Evolutionary conservation across 2,797 vertebrate genomes (phyloP).

Genomic region (Chloroceryle inda): DNA sequence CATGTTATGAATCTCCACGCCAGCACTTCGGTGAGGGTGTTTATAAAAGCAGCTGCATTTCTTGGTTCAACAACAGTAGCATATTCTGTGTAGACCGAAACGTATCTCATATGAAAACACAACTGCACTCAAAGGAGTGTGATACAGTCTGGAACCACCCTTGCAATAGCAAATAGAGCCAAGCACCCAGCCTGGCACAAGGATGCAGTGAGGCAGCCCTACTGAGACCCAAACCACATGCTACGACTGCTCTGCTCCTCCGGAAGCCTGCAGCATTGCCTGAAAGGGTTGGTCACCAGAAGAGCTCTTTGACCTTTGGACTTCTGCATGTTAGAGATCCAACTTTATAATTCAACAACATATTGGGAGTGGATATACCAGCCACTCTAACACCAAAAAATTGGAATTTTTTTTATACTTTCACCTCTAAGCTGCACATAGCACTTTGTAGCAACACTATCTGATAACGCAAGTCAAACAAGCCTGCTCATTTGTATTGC

Average conservation of each 20-base stretch:
- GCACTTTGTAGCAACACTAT: neutral
- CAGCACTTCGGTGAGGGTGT: neutral
- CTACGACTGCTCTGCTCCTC: neutral
- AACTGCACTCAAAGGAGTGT: neutral
- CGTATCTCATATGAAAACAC: neutral
- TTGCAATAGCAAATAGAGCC: neutral
- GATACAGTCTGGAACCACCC: neutral
- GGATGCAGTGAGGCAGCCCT: neutral
- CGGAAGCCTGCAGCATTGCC: neutral
- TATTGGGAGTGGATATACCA: neutral
- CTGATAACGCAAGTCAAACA: neutral
- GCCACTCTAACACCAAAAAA: neutral
- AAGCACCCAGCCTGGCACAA: rapidly evolving
- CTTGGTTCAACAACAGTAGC: neutral
- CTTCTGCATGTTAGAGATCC: neutral
- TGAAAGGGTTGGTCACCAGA: neutral
- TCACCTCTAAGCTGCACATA: neutral
- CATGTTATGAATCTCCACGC: neutral
- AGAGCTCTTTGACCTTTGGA: neutral
- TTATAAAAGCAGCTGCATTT: neutral
- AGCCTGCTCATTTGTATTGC: neutral
- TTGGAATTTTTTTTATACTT: neutral
- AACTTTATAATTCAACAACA: neutral
- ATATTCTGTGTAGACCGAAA: neutral
- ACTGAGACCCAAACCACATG: rapidly evolving